Base-by-base conservation (phyloP, 23 tunicate genomes). In the Aplidium turbinatum region DNA sequence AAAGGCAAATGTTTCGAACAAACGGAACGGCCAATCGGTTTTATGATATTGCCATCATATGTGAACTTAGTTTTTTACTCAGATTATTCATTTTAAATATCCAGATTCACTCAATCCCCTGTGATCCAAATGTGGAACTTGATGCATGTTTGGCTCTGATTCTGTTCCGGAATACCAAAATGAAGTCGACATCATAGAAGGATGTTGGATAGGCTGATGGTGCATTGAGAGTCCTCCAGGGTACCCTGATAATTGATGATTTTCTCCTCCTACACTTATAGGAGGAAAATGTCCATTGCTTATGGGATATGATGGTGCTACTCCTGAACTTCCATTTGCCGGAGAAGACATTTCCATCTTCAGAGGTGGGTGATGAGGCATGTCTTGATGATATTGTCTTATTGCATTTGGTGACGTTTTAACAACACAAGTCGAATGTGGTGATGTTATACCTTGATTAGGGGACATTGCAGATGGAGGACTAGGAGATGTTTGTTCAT, bases 141-240 rank as follows among this genome's bases (percentile, higher is more conserved):
- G 31, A 7, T n/a, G n/a, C n/a, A n/a, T n/a, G n/a, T n/a, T n/a
- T n/a, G n/a, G n/a, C n/a, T n/a, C n/a, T n/a, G n/a, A n/a, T n/a
- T n/a, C n/a, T n/a, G n/a, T n/a, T n/a, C 89, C 89, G 20, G 87
- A 50, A 48, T 88, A 88, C 96, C 96, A 88, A 54, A 88, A 81
- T 9, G 81, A 57, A 0, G 87, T 46, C 29, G 76, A 40, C 87
- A 88, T 88, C 31, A 34, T 55, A 3, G 72, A 65, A 6, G 76
- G 80, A 26, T 88, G 87, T n/a, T 56, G 92, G 7, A 78, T 68
- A 75, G 45, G 72, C 31, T 48, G 74, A 7, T 88, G 87, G 38
- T 16, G 72, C 42, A 63, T 20, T 46, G 85, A 16, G 39, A 45
- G 45, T 56, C 39, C 25, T 25, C 57, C 31, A 22, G 57, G 70